Percentiles rank a stretch among this genome's conserved stretches.
Conservation (phyloP, 2,113 vertebrate genomes). For the Hypocryptadius cinnamomeus region DNA sequence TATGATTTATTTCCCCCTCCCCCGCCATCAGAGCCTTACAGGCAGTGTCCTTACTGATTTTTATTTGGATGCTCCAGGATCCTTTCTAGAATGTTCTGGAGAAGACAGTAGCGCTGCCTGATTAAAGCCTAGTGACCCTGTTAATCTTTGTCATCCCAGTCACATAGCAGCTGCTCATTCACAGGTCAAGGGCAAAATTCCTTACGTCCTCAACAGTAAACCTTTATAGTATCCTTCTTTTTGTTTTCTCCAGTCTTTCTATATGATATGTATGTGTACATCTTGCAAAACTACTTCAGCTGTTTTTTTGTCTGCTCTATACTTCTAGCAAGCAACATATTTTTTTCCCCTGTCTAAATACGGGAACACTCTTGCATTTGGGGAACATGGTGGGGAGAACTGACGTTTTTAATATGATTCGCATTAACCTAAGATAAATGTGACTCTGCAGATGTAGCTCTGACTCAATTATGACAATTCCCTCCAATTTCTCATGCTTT, state of each 20-base stretch:
- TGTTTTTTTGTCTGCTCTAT: neutral
- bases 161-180: neutral
- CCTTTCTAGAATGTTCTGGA: neutral
- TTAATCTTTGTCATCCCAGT: neutral
- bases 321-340: neutral
- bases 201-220: neutral
- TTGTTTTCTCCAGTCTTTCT: neutral
- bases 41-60: neutral
- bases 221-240: neutral
- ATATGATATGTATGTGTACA: accelerated
- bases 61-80: neutral
- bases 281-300: neutral
- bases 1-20: neutral
- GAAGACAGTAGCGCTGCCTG: neutral
- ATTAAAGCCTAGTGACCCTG: neutral
- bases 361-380: neutral
- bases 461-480: neutral
- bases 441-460: neutral
- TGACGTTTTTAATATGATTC: neutral
- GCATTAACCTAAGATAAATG: neutral
- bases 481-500: neutral
- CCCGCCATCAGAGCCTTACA: neutral
- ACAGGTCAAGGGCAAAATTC: neutral
- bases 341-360: neutral
- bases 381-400: neutral